These are phyloP conservation scores for Rhagonycha fulva DNA, from an alignment of 2,888 invertebrate genomes.

Conservation along the genomic window DNA sequence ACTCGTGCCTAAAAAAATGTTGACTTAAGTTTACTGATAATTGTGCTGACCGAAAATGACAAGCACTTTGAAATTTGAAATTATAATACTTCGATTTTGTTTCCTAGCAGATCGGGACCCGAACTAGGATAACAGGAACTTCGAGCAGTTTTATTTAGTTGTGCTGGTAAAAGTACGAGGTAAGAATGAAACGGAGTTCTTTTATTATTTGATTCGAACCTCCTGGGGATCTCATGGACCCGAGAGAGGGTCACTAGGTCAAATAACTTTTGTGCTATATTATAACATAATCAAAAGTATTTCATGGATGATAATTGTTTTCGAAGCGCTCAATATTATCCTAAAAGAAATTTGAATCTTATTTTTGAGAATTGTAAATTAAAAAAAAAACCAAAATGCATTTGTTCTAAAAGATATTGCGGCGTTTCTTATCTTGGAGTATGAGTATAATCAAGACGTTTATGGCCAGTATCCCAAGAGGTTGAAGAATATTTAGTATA, in stretches of 20 bases:
- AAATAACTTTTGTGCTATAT: not conserved
- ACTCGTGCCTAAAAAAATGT: not conserved
- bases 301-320: not conserved
- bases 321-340: not conserved
- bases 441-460: conserved; percentile 3
- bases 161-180: not conserved
- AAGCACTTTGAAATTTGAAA: not conserved
- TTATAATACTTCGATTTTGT: not conserved
- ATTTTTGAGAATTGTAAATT: not conserved
- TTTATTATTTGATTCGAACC: too few species aligned
- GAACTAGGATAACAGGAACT: not conserved
- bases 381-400: not conserved
- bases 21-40: not conserved
- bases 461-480: not conserved
- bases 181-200: not conserved
- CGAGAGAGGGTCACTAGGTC: not conserved
- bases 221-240: too few species aligned
- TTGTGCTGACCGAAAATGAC: not conserved
- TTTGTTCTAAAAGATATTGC: not conserved
- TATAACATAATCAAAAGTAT: too few species aligned
- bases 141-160: not conserved
- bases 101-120: not conserved
- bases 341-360: not conserved
- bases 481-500: not conserved
- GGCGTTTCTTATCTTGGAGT: not conserved